phyloP scores from a whole-genome alignment of 1,140 invertebrate species.

The Goniozus legneri region DNA sequence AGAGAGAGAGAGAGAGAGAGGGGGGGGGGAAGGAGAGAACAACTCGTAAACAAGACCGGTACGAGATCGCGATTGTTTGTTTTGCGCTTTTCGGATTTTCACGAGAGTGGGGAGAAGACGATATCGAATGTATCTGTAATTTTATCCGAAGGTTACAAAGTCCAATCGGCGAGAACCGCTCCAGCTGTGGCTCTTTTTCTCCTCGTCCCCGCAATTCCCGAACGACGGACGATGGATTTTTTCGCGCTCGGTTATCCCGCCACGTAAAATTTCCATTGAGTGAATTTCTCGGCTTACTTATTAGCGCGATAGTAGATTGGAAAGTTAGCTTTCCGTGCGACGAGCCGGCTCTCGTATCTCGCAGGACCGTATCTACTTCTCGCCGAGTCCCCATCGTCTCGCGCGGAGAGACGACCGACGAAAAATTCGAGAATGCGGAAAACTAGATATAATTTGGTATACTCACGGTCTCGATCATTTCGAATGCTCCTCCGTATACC shows the following conservation, averaged over 20 bases:
- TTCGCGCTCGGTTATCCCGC: slow-evolving; percentile 35
- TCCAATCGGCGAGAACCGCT: slow-evolving; percentile 12
- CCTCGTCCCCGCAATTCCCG: background rate
- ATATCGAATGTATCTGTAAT: too few species aligned
- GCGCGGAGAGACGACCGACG: too few species aligned
- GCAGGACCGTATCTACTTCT: slow-evolving; percentile 28
- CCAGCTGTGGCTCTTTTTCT: slow-evolving; percentile 5
- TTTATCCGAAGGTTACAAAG: slow-evolving; percentile 18
- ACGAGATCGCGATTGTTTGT: too few species aligned
- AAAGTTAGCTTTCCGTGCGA: slow-evolving; percentile 40
- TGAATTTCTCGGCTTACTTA: slow-evolving; percentile 38
- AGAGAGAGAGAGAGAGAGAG: slow-evolving; percentile 3
- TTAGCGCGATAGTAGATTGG: slow-evolving; percentile 34
- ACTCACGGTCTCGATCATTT: slow-evolving; percentile 49
- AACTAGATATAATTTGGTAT: background rate
- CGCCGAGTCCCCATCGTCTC: too few species aligned
- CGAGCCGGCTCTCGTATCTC: slow-evolving; percentile 26
- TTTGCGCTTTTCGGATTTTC: too few species aligned
- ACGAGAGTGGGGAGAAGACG: too few species aligned
- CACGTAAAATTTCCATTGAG: slow-evolving; percentile 30
- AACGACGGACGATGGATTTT: slow-evolving; percentile 11
- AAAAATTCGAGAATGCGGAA: background rate
- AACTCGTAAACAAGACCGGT: slow-evolving; percentile 3
- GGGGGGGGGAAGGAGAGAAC: background rate
- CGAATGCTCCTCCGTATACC: slow-evolving; percentile 43